A percentile compares a stretch with the other conserved stretches of the same genome.
These are phyloP conservation scores for Lordiphosa andalusiaca DNA, from an alignment of 2,888 invertebrate genomes.

Conservation along the genomic window DNA sequence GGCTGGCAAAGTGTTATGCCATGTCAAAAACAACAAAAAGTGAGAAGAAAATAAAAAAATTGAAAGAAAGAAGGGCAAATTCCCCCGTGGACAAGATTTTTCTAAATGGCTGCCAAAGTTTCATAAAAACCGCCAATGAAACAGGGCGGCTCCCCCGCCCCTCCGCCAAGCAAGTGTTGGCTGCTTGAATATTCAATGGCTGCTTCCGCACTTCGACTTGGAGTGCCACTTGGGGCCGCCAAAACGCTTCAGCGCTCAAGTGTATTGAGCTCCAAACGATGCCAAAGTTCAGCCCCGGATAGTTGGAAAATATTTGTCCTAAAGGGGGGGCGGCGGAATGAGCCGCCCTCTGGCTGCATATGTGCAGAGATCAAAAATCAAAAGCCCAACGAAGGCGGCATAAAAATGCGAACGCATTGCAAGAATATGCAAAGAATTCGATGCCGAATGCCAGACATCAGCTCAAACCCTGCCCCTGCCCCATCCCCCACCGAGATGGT, in stretches of 20 bases:
- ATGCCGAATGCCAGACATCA: conserved; percentile 37
- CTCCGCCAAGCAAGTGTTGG: conserved; percentile 32
- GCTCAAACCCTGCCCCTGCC: conserved; percentile 13
- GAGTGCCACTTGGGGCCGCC: conserved; percentile 51
- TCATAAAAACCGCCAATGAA: conserved; percentile 63
- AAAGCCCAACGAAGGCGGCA: conserved; percentile 11
- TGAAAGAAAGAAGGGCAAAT: conserved; percentile 22
- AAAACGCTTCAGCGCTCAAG: conserved; percentile 34
- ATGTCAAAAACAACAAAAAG: conserved; percentile 44
- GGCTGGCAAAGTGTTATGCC: conserved; percentile 66
- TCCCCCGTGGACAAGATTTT: conserved; percentile 47
- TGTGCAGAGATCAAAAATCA: conserved; percentile 15
- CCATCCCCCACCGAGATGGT: conserved; percentile 13
- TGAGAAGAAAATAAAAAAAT: conserved; percentile 7
- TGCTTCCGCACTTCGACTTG: conserved; percentile 55
- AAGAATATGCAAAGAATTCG: conserved; percentile 59
- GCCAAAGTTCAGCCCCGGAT: conserved; percentile 1
- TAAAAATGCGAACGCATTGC: conserved; percentile 59
- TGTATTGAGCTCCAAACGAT: conserved; percentile 21
- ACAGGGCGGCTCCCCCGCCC: conserved; percentile 28
- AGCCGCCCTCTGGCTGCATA: neutral
- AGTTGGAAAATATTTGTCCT: neutral
- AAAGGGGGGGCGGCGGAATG: conserved; percentile 11
- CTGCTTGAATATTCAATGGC: conserved; percentile 71
- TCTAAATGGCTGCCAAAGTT: conserved; percentile 58